A percentile compares a stretch with the other conserved stretches of the same genome.
Conservation (phyloP, 2,888 invertebrate genomes). For the Ypsolopha sequella region DNA sequence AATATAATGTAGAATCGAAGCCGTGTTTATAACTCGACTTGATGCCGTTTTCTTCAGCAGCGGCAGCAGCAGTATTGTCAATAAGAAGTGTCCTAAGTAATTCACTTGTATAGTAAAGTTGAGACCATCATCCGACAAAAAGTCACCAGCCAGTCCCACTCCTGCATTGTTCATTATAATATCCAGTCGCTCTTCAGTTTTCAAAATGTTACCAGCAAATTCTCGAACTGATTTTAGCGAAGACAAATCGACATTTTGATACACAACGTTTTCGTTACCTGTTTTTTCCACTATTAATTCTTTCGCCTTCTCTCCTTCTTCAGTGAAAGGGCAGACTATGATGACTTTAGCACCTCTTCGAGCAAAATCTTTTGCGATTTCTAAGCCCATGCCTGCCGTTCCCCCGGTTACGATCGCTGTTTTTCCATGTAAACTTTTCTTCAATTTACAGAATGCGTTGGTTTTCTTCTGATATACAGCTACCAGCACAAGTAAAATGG, state of each 20-base stretch:
- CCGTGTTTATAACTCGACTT: constrained; percentile 82
- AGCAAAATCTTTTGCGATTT: constrained; percentile 50
- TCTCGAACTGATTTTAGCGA: constrained; percentile 81
- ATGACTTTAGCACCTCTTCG: constrained; percentile 51
- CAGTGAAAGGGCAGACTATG: constrained; percentile 48
- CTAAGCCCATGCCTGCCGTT: constrained; percentile 50
- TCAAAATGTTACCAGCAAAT: constrained; percentile 82
- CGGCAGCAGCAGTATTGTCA: constrained; percentile 90
- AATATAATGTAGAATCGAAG: constrained; percentile 80
- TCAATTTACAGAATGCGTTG: constrained; percentile 47
- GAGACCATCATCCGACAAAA: constrained; percentile 81
- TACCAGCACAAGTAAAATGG: neutral
- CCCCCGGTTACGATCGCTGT: constrained; percentile 53
- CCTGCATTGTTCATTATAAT: constrained; percentile 93
- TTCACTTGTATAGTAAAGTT: constrained; percentile 94
- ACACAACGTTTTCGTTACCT: constrained; percentile 76
- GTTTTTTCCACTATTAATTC: constrained; percentile 76
- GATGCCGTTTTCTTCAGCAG: constrained; percentile 79
- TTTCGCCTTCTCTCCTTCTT: constrained; percentile 46
- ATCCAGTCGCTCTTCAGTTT: constrained; percentile 79
- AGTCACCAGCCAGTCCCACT: constrained; percentile 72
- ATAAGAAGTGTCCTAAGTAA: constrained; percentile 91
- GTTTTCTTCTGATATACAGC: constrained; percentile 43
- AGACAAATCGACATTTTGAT: constrained; percentile 80
- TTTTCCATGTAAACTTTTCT: constrained; percentile 42